Conservation (phyloP, 2,888 invertebrate species). For the Anoncus sp. region DNA sequence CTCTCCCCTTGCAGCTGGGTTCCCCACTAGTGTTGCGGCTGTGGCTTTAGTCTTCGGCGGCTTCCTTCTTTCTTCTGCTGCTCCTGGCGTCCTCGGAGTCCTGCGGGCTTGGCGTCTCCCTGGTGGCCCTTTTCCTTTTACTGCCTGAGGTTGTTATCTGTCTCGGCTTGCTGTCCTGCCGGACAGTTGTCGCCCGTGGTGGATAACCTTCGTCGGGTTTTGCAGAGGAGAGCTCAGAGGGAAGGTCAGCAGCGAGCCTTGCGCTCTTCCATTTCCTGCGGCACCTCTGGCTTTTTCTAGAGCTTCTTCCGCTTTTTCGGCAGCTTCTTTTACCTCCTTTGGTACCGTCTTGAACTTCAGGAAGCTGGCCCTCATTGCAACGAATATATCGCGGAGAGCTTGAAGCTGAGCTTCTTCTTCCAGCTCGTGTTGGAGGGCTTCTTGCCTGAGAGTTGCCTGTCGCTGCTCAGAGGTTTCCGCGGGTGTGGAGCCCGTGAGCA, state of each 20-base stretch:
- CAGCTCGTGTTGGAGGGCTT: constrained; percentile 2
- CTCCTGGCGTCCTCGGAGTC: background rate
- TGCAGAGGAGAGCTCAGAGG: background rate
- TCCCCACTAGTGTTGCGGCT: background rate
- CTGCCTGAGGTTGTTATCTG: background rate
- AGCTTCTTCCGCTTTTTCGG: constrained; percentile 19
- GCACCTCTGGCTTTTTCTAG: no score
- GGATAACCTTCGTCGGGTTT: constrained; percentile 2
- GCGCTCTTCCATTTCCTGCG: no score
- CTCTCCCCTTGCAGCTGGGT: background rate
- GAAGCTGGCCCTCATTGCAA: constrained; percentile 15
- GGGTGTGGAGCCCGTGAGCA: no score
- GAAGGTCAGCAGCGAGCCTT: no score
- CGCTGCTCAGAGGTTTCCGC: no score
- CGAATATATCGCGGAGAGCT: background rate
- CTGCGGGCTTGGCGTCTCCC: no score
- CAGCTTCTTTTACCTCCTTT: constrained; percentile 13
- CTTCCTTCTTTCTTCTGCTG: no score
- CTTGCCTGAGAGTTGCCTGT: constrained; percentile 9
- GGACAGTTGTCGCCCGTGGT: background rate
- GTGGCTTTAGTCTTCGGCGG: background rate
- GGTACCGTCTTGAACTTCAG: constrained; percentile 13
- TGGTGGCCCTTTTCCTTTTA: constrained; percentile 3
- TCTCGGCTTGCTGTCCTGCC: background rate
- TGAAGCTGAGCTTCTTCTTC: constrained; percentile 23